A percentile compares a stretch with the other conserved stretches of the same genome.
These are phyloP conservation scores for Danaus melanippus DNA, from an alignment of 1,140 invertebrate genomes.

Conservation along the genomic window DNA sequence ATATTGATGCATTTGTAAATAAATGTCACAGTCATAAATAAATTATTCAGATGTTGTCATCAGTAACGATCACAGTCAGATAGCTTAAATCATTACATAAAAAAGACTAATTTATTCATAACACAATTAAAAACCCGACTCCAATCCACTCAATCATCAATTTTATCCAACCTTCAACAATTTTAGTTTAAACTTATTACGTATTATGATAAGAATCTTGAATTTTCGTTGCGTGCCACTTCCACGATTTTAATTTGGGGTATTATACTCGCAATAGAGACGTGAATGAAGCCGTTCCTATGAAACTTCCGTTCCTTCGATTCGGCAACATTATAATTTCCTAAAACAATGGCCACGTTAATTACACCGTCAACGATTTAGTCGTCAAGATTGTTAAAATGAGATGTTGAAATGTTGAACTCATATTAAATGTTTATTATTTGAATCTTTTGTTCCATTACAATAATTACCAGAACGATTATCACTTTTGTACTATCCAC, in stretches of 20 bases:
- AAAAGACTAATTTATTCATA: no score
- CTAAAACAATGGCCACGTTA: slow-evolving; percentile 46
- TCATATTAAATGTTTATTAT: slow-evolving; percentile 24
- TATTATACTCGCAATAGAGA: slow-evolving; percentile 30
- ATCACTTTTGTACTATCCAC: slow-evolving; percentile 16
- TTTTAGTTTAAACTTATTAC: slow-evolving; percentile 50
- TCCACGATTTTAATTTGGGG: slow-evolving; percentile 48
- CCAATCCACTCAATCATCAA: slow-evolving; percentile 9
- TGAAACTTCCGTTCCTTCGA: slow-evolving; percentile 23
- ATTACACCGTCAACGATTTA: slow-evolving; percentile 45
- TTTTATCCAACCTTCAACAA: slow-evolving; percentile 36
- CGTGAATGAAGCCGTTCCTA: slow-evolving; percentile 9
- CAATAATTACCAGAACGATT: slow-evolving; percentile 11
- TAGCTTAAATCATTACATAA: no score
- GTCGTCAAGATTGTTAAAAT: slow-evolving; percentile 34
- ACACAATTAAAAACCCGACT: no score
- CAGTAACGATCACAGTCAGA: no score
- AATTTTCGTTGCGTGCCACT: slow-evolving; percentile 50
- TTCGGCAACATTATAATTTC: slow-evolving; percentile 32
- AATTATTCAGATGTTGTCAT: no score
- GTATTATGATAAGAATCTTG: slow-evolving; percentile 58
- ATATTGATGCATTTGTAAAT: no score
- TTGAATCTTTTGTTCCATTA: slow-evolving; percentile 18
- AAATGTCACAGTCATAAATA: no score
- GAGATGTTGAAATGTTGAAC: slow-evolving; percentile 34